Evolutionary conservation across 2,113 vertebrate genomes (phyloP).

Genomic region (Ginglymostoma cirratum): DNA sequence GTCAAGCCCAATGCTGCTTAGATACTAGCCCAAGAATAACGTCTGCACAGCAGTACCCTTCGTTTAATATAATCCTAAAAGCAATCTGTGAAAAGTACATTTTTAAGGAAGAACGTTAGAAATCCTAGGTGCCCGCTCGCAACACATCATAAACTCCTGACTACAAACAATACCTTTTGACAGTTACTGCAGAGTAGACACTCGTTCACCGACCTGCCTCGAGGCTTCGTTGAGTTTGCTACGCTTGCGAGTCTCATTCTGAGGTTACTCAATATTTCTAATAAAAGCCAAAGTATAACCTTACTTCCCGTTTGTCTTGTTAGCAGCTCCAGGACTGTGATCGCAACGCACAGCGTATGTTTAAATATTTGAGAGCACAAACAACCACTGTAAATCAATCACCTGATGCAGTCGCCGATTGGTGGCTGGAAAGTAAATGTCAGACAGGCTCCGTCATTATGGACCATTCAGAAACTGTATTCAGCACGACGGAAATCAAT

Average conservation of each 20-base stretch:
- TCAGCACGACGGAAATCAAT: neutral
- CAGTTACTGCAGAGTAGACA: neutral
- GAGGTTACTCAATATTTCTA: neutral
- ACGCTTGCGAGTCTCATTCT: neutral
- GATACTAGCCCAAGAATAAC: neutral
- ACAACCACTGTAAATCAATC: neutral
- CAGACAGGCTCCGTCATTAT: neutral
- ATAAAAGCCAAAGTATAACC: neutral
- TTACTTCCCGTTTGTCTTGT: neutral
- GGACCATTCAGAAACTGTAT: neutral
- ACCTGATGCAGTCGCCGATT: neutral
- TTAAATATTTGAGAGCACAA: neutral
- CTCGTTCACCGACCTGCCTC: neutral
- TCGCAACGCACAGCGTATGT: neutral
- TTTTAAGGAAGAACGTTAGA: neutral
- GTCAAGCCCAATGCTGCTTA: neutral
- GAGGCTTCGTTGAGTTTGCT: neutral
- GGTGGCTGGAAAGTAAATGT: neutral
- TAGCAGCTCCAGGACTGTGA: neutral
- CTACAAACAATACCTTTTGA: constrained; percentile 8
- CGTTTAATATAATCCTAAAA: neutral
- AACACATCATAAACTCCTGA: neutral
- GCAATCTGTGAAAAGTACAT: neutral
- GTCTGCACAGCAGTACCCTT: neutral
- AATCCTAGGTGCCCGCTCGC: neutral